Percentiles rank a stretch among this genome's conserved stretches.
Conservation (phyloP, 2,888 invertebrate species). For the Alloscopus bannaensis region DNA sequence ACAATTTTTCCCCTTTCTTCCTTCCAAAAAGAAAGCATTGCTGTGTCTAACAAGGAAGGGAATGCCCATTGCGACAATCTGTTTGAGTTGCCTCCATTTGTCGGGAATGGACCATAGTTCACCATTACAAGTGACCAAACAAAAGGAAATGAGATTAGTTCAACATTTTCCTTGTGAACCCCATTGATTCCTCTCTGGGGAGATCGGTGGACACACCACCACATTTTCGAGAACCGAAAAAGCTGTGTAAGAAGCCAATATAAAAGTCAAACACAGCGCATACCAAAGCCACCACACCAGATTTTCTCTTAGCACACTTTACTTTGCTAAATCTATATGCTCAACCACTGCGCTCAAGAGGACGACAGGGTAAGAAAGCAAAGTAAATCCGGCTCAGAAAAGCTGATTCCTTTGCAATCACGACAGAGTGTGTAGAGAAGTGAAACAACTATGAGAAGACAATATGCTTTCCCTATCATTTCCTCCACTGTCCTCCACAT, state of each 20-base stretch:
- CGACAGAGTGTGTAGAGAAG: background rate
- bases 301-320: constrained; percentile 8
- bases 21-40: background rate
- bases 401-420: constrained; percentile 20
- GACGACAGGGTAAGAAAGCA: too few relatives aligned
- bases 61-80: constrained; percentile 64
- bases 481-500: constrained; percentile 10
- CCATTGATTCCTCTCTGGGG: constrained; percentile 64
- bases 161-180: constrained; percentile 49
- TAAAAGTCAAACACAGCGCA: background rate
- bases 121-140: constrained; percentile 66
- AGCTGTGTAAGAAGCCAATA: constrained; percentile 33
- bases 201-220: constrained; percentile 25
- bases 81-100: constrained; percentile 64
- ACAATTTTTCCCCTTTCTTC: background rate
- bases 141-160: constrained; percentile 67
- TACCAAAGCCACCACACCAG: constrained; percentile 13
- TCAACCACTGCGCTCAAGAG: background rate
- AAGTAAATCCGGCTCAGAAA: constrained; percentile 21
- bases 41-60: constrained; percentile 6
- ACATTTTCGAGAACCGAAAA: constrained; percentile 11
- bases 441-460: constrained; percentile 22
- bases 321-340: background rate
- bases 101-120: constrained; percentile 73
- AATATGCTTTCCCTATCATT: constrained; percentile 13